These are phyloP conservation scores for Enhydra lutris DNA, from an alignment of 2,113 vertebrate genomes.

Conservation along the genomic window DNA sequence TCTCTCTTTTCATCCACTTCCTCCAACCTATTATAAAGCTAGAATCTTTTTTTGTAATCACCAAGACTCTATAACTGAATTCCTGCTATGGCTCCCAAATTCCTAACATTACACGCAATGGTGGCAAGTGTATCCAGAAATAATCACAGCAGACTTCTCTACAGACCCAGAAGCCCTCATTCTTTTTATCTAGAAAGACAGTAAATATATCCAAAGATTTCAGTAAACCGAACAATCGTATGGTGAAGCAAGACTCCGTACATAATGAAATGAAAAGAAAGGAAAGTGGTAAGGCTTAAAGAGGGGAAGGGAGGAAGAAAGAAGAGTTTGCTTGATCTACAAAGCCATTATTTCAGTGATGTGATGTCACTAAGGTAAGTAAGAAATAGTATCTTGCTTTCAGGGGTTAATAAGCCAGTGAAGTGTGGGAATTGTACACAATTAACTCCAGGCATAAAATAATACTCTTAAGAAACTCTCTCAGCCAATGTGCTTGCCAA, in stretches of 20 bases:
- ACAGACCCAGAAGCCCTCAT: background rate
- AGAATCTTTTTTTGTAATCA: background rate
- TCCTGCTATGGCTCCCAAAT: background rate
- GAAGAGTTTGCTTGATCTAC: background rate
- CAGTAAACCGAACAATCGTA: background rate
- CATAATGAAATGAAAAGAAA: background rate
- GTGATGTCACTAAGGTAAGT: background rate
- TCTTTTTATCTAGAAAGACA: background rate
- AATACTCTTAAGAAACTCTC: background rate
- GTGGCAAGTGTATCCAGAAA: background rate
- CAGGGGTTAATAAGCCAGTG: background rate
- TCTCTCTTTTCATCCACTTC: background rate
- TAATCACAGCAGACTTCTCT: background rate
- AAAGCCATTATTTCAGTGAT: background rate
- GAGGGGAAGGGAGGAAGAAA: accelerated
- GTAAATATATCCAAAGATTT: background rate
- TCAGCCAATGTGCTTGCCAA: background rate
- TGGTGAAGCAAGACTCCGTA: background rate
- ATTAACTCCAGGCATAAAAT: background rate
- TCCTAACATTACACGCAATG: background rate
- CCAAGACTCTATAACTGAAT: background rate
- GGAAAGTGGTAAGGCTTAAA: too few species aligned
- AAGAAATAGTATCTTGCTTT: background rate
- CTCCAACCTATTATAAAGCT: background rate
- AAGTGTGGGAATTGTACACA: background rate